Evolutionary conservation across 2,113 vertebrate species (phyloP).

Genomic region (Mohoua ochrocephala): DNA sequence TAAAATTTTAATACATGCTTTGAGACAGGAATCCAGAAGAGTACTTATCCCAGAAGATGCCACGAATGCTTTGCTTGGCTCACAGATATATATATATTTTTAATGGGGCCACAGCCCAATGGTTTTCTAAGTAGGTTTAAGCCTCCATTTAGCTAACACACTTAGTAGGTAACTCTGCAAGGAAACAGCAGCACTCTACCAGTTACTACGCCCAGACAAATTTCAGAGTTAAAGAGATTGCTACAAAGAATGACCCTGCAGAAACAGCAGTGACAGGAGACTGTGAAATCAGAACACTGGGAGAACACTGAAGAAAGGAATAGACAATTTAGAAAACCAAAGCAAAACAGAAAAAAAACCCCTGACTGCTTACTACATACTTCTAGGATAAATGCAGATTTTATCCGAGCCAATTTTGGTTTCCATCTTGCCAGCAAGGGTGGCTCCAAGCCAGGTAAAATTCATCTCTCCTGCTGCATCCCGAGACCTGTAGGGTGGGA

Average conservation of each 20-base stretch:
- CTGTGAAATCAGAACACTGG: background rate
- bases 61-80: background rate
- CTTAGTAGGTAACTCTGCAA: background rate
- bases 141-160: background rate
- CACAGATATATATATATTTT: background rate
- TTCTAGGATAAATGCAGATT: background rate
- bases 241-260: background rate
- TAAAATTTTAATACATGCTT: background rate
- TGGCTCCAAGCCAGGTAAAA: background rate
- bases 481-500: background rate
- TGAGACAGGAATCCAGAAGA: constrained; percentile 2
- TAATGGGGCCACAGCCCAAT: background rate
- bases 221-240: background rate
- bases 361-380: background rate
- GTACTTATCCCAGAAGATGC: background rate
- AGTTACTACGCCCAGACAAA: background rate
- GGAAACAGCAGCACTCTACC: background rate
- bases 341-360: background rate
- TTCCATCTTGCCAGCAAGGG: background rate
- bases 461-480: background rate
- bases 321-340: background rate
- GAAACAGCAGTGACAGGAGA: background rate
- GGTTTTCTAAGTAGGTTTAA: background rate
- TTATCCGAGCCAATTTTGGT: background rate
- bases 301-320: background rate